Evolutionary conservation across 1,140 invertebrate genomes (phyloP).

Genomic region (Ectropis grisescens): DNA sequence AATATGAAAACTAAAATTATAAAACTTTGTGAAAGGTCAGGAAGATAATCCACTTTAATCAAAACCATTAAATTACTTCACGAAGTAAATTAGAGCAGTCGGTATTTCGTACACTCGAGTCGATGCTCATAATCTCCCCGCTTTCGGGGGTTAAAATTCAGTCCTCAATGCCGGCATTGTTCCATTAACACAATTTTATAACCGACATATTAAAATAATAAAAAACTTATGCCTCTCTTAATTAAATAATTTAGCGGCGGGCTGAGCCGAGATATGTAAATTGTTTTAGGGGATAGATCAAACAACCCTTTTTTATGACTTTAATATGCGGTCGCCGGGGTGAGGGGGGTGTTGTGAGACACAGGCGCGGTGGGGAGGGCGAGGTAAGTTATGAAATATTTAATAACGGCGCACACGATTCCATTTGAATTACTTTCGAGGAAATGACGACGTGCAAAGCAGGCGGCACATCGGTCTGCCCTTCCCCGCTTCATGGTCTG

Average conservation of each 20-base stretch:
- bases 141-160: conserved; percentile 33
- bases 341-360: conserved; percentile 28
- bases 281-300: conserved; percentile 72
- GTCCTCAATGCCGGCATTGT: conserved; percentile 40
- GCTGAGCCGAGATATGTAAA: conserved; percentile 68
- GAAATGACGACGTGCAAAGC: conserved; percentile 59
- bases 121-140: conserved; percentile 27
- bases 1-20: no score
- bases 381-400: conserved; percentile 69
- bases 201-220: conserved; percentile 69
- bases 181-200: conserved; percentile 68
- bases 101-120: conserved; percentile 6
- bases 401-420: conserved; percentile 70
- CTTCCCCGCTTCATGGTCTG: conserved; percentile 8
- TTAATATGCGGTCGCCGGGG: conserved; percentile 66
- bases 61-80: conserved; percentile 11
- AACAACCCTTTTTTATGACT: conserved; percentile 72
- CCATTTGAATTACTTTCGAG: conserved; percentile 70
- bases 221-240: conserved; percentile 72
- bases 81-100: conserved; percentile 11
- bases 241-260: conserved; percentile 71
- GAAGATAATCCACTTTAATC: conserved; percentile 9
- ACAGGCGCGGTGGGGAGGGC: conserved; percentile 17
- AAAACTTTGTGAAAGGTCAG: conserved; percentile 2
- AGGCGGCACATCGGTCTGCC: conserved; percentile 29